Evolutionary conservation across 2,888 invertebrate genomes (phyloP).

Genomic region (Eudemis profundana): DNA sequence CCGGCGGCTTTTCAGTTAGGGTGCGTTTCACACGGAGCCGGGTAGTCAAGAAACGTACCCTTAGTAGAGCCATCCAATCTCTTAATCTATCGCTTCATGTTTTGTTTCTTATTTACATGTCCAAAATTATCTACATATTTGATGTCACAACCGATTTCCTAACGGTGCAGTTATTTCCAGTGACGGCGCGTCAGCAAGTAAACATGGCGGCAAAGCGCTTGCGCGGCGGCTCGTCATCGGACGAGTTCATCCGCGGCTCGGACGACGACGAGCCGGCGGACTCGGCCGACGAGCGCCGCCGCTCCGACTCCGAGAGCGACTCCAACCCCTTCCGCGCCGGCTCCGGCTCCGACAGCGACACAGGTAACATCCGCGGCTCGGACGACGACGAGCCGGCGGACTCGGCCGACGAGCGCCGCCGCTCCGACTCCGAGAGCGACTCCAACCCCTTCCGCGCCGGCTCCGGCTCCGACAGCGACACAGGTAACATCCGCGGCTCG

Average conservation of each 20-base stretch:
- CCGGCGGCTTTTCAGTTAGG: too few relatives aligned
- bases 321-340: slow-evolving; percentile 93
- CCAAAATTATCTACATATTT: too few relatives aligned
- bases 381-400: background rate
- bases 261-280: slow-evolving; percentile 84
- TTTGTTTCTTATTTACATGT: too few relatives aligned
- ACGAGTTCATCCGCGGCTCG: slow-evolving; percentile 87
- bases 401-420: slow-evolving; percentile 60
- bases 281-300: slow-evolving; percentile 61
- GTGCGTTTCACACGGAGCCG: too few relatives aligned
- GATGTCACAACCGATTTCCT: background rate
- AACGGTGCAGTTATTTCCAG: slow-evolving; percentile 51
- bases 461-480: slow-evolving; percentile 88
- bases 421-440: slow-evolving; percentile 78
- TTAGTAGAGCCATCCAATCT: too few relatives aligned
- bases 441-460: slow-evolving; percentile 93
- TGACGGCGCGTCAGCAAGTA: slow-evolving; percentile 73
- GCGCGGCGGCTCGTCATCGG: slow-evolving; percentile 87
- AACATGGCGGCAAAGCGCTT: slow-evolving; percentile 78
- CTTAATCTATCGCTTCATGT: too few relatives aligned
- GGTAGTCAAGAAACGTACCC: too few relatives aligned
- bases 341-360: slow-evolving; percentile 88
- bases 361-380: slow-evolving; percentile 85
- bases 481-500: too few relatives aligned
- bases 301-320: slow-evolving; percentile 80